These are phyloP conservation scores for Brachystomella parvula DNA, from an alignment of 1,140 invertebrate species.

Conservation along the genomic window DNA sequence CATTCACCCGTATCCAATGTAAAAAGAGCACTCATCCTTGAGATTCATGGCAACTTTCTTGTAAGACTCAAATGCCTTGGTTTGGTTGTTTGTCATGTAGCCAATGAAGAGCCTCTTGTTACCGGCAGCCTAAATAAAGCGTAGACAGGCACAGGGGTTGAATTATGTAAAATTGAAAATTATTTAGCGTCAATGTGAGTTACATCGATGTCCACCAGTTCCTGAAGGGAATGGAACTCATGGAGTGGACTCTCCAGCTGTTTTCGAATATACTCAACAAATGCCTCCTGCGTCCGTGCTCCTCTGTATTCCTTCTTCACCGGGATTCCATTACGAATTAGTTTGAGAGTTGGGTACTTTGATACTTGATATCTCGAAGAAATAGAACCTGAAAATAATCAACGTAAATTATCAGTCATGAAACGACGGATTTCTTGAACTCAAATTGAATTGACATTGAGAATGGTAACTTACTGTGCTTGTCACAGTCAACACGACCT, in stretches of 20 bases:
- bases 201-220: slow-evolving; percentile 68
- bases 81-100: slow-evolving; percentile 77
- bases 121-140: slow-evolving; percentile 45
- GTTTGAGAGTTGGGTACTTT: slow-evolving; percentile 97
- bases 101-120: slow-evolving; percentile 88
- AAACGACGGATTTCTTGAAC: background rate
- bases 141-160: background rate
- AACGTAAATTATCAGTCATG: background rate
- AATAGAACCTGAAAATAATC: slow-evolving; percentile 53
- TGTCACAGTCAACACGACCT: slow-evolving; percentile 95
- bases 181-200: slow-evolving; percentile 35
- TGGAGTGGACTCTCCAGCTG: slow-evolving; percentile 84
- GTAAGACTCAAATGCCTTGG: slow-evolving; percentile 69
- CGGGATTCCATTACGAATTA: slow-evolving; percentile 87
- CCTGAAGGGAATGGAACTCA: slow-evolving; percentile 64
- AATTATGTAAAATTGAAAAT: slow-evolving; percentile 10
- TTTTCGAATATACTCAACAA: slow-evolving; percentile 74
- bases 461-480: slow-evolving; percentile 59
- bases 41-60: slow-evolving; percentile 75
- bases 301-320: slow-evolving; percentile 92
- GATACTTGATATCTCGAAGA: slow-evolving; percentile 87
- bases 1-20: slow-evolving; percentile 83
- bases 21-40: slow-evolving; percentile 93
- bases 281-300: slow-evolving; percentile 71
- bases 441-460: background rate